These are phyloP conservation scores for Drosophila sordidula DNA, from an alignment of 2,888 invertebrate species.

Conservation along the genomic window DNA sequence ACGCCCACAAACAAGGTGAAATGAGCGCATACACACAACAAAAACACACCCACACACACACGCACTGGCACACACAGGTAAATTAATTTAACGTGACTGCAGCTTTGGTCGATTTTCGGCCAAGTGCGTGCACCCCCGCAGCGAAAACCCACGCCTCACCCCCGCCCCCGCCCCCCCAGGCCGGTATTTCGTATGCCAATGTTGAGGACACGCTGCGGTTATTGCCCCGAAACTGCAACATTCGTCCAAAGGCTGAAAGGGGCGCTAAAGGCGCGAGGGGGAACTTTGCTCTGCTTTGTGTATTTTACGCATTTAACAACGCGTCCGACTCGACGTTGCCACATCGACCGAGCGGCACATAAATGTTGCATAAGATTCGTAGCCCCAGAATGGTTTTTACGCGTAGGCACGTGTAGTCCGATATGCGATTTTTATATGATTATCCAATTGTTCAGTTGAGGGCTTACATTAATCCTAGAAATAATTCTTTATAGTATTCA, in stretches of 20 bases:
- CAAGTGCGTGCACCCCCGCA: constrained; percentile 53
- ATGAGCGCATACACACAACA: constrained; percentile 59
- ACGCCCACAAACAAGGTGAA: constrained; percentile 73
- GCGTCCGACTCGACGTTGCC: constrained; percentile 24
- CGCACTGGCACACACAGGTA: constrained; percentile 51
- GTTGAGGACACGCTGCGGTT: constrained; percentile 74
- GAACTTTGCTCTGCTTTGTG: constrained; percentile 45
- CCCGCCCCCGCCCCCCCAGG: neutral
- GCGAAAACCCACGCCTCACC: neutral
- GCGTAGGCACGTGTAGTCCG: constrained; percentile 27
- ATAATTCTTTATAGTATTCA: neutral
- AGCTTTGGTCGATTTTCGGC: constrained; percentile 74
- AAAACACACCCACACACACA: constrained; percentile 20
- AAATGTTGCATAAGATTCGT: constrained; percentile 61
- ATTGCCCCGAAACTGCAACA: constrained; percentile 67
- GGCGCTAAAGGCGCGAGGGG: neutral
- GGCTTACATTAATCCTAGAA: no score
- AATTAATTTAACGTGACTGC: constrained; percentile 81
- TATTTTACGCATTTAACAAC: constrained; percentile 74
- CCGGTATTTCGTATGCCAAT: constrained; percentile 47
- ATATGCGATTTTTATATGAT: constrained; percentile 30
- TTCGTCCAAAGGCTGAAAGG: neutral
- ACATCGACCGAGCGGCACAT: constrained; percentile 30
- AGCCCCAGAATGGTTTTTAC: constrained; percentile 24
- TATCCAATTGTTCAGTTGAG: neutral